Evolutionary conservation across 2,113 vertebrate species (phyloP).

Genomic region (Myrmophylax atrothorax): DNA sequence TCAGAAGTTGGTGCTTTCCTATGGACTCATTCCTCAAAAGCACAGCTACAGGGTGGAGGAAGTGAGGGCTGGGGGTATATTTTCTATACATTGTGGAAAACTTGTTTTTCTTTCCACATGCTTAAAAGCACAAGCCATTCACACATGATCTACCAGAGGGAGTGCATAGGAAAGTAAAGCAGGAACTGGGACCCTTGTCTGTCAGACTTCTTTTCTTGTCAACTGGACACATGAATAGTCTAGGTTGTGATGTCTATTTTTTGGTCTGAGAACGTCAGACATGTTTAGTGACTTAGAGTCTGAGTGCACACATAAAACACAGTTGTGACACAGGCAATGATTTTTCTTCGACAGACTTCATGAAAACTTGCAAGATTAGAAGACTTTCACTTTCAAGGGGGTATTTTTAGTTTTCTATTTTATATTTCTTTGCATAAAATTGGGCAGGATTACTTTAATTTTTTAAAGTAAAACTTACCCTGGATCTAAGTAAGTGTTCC

Average conservation of each 20-base stretch:
- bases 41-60: rapidly evolving
- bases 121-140: neutral
- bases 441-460: neutral
- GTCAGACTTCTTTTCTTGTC: neutral
- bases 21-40: neutral
- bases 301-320: neutral
- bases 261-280: neutral
- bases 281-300: neutral
- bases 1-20: neutral
- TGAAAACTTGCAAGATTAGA: neutral
- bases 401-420: neutral
- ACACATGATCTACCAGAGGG: neutral
- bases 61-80: neutral
- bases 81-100: neutral
- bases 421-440: neutral
- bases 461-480: neutral
- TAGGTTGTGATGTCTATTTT: neutral
- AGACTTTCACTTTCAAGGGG: neutral
- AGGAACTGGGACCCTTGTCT: neutral
- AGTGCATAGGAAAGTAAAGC: neutral
- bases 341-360: neutral
- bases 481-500: neutral
- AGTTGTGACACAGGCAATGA: rapidly evolving
- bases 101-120: neutral
- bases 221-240: neutral